A percentile compares a stretch with the other conserved stretches of the same genome.
These are phyloP conservation scores for Chaetophractus vellerosus DNA, from an alignment of 2,797 vertebrate species.

Conservation along the genomic window DNA sequence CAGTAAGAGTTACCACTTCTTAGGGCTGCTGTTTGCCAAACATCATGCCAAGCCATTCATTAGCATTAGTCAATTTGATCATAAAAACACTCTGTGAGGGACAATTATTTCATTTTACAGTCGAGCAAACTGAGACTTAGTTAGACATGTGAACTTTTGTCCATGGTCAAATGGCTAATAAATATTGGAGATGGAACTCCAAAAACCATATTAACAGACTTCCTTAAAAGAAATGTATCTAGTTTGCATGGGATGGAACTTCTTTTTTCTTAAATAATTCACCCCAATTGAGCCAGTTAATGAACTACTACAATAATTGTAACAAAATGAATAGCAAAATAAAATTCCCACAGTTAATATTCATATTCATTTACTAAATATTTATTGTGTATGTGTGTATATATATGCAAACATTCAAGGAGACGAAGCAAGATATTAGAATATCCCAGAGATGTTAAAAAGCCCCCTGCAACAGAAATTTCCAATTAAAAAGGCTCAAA, in stretches of 20 bases:
- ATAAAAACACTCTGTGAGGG: neutral
- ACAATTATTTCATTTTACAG: neutral
- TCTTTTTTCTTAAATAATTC: neutral
- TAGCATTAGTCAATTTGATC: too few species aligned
- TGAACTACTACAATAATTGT: neutral
- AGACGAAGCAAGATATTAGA: neutral
- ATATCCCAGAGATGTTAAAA: neutral
- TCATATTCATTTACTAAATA: neutral
- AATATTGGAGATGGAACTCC: neutral
- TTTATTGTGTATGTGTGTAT: too few species aligned
- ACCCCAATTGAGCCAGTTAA: neutral
- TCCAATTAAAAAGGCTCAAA: constrained; percentile 60
- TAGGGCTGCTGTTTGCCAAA: neutral
- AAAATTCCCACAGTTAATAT: neutral
- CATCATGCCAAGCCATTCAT: too few species aligned
- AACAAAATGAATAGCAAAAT: constrained; percentile 24
- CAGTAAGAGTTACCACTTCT: rapidly evolving
- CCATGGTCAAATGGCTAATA: neutral
- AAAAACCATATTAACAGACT: neutral
- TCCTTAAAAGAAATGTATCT: neutral
- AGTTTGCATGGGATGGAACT: neutral
- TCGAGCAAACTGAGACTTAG: neutral
- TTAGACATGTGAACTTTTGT: neutral
- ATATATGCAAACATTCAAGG: neutral
- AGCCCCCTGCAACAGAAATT: constrained; percentile 14